phyloP scores from a whole-genome alignment of 2,888 invertebrate species.

The Drosophila mulleri region DNA sequence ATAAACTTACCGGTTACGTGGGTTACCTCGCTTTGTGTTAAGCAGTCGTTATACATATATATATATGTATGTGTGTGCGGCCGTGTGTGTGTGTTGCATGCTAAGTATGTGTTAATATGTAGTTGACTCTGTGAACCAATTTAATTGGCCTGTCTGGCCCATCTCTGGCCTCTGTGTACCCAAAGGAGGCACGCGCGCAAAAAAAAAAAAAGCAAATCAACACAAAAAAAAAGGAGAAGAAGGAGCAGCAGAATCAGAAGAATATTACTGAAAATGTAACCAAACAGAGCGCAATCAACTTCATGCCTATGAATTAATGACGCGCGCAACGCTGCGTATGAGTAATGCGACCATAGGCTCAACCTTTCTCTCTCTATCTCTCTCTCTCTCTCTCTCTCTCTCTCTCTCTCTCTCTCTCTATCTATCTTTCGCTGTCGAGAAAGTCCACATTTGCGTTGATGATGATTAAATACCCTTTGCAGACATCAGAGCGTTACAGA shows the following conservation, averaged over 20 bases:
- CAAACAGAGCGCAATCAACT: constrained; percentile 69
- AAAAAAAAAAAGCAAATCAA: background rate
- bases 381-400: too few species aligned
- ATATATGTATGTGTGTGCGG: constrained; percentile 5
- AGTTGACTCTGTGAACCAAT: constrained; percentile 73
- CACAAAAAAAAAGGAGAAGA: too few species aligned
- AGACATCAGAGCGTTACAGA: background rate
- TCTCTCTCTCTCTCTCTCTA: background rate
- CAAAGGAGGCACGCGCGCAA: constrained; percentile 10
- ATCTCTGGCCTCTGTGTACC: background rate
- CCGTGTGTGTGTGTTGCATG: constrained; percentile 9
- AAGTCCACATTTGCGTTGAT: background rate
- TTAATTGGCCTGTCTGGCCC: constrained; percentile 71
- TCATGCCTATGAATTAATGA: constrained; percentile 79
- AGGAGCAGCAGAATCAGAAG: background rate
- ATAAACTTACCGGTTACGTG: constrained; percentile 64
- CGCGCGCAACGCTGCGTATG: constrained; percentile 54
- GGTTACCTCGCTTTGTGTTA: constrained; percentile 26
- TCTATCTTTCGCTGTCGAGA: background rate
- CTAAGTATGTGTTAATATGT: constrained; percentile 76
- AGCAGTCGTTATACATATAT: background rate
- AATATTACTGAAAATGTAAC: constrained; percentile 38
- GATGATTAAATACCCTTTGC: constrained; percentile 15
- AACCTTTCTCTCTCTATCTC: background rate
- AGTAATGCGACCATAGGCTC: constrained; percentile 34